Base-by-base conservation (phyloP, 30 jellyfish, hydroid and myxozoan species). In the Euphysa ruthae region DNA sequence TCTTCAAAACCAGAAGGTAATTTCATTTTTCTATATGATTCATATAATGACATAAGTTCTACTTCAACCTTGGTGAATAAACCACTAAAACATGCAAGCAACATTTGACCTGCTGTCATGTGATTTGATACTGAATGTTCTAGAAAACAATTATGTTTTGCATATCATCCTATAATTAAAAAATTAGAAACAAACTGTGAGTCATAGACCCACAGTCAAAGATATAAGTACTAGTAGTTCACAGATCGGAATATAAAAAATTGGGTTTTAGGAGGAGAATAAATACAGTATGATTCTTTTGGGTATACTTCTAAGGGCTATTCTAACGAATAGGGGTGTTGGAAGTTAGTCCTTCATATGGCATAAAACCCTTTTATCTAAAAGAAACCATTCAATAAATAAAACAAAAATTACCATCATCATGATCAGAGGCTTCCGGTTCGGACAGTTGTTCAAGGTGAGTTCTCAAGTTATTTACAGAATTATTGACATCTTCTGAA, bases 61-160 rank as follows among this genome's bases (percentile, higher is more conserved):
- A 63, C 46, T 28, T 77, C 93, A 16, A 78, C 83, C 29, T 75
- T 75, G 10, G 93, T 35, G 55, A 84, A 84, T 46, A 78, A 38
- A 5, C 95, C 94, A 58, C 78, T 84, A 63, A 84, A 77, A 15
- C 94, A 92, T 13, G 93, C 95, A 7, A 84, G 71, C 25, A 84
- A 63, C 93, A 78, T 84, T 33, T 84, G 95, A 1, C 95, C 95
- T 4, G 95, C 83, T 18, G 81, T 46, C 93, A 83, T 82, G 13
- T 52, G 65, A 52, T 20, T 52, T 20, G 65, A 52, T 8, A 7
- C 13, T 8, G 30, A 52, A 20, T 8, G 14, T 10, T 15, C 65
- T 52, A 8, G 12, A 52, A 20, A 8, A 52, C 12, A 52, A 10
- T 52, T 10, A 52, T 10, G n/a, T n/a, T n/a, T n/a, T n/a, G n/a